Percentiles rank a stretch among this genome's conserved stretches.
Evolutionary conservation across 2,888 invertebrate genomes (phyloP).

Genomic region (Geotrupes spiniger): DNA sequence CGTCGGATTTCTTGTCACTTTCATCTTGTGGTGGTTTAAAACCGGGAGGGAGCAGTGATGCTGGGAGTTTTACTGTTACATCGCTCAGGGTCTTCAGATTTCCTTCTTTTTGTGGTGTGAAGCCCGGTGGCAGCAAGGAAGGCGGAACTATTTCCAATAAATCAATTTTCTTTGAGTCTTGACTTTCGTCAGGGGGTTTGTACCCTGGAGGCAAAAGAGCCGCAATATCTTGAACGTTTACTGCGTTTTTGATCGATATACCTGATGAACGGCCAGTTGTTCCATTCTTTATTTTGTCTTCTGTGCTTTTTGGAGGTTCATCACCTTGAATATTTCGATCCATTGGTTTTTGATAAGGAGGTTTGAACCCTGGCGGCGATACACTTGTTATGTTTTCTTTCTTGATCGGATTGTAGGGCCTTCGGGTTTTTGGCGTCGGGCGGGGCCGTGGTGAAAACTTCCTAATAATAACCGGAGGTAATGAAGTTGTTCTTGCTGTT

Average conservation of each 20-base stretch:
- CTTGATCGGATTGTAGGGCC: conserved; percentile 38
- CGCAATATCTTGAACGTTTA: conserved; percentile 30
- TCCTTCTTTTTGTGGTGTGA: too few relatives aligned
- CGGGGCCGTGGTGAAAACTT: conserved; percentile 57
- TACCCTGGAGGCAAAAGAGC: conserved; percentile 43
- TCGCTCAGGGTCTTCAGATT: too few relatives aligned
- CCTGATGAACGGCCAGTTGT: conserved; percentile 56
- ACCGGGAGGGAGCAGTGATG: conserved; percentile 15
- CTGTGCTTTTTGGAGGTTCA: conserved; percentile 37
- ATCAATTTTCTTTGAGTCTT: conserved; percentile 26
- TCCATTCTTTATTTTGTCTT: conserved; percentile 39
- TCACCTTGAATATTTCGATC: conserved; percentile 39
- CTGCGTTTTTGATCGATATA: conserved; percentile 41
- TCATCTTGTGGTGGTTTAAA: conserved; percentile 19
- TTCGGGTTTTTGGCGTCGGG: conserved; percentile 34
- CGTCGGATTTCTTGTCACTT: too few relatives aligned
- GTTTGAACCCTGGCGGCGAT: conserved; percentile 61
- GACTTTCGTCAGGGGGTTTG: conserved; percentile 19
- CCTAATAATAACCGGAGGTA: conserved; percentile 62
- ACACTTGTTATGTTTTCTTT: conserved; percentile 59
- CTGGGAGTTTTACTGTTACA: conserved; percentile 39
- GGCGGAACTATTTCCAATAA: conserved; percentile 19
- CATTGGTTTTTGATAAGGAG: conserved; percentile 51
- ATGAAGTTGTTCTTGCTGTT: conserved; percentile 46
- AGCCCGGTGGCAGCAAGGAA: too few relatives aligned